Evolutionary conservation across 2,888 invertebrate genomes (phyloP).

Genomic region (Lithosia quadra): DNA sequence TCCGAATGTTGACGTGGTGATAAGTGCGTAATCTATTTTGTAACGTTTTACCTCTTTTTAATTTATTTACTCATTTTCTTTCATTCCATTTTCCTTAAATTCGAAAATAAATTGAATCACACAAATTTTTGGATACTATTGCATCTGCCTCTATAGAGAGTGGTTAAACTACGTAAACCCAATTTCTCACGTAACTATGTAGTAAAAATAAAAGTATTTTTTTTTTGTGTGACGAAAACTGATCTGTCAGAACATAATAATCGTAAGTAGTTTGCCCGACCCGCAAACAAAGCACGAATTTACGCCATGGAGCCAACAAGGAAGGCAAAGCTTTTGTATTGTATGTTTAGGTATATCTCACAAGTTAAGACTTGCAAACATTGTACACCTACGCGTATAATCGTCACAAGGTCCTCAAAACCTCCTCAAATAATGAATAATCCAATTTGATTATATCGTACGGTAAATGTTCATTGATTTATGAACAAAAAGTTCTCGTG

Average conservation of each 20-base stretch:
- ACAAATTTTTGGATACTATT: background rate
- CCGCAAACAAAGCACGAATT: background rate
- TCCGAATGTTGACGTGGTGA: no score
- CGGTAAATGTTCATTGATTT: slow-evolving; percentile 55
- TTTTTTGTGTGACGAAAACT: background rate
- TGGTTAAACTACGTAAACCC: background rate
- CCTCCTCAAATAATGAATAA: slow-evolving; percentile 39
- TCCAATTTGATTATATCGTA: slow-evolving; percentile 53
- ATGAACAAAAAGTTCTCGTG: slow-evolving; percentile 51
- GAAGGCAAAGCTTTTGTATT: background rate
- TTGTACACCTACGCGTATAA: background rate
- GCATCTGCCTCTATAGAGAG: background rate
- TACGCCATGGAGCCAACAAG: background rate
- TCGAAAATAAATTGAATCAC: no score
- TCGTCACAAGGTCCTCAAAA: background rate
- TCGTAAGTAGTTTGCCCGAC: background rate
- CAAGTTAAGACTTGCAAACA: background rate
- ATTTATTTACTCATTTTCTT: no score
- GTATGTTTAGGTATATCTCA: background rate
- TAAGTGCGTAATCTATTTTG: no score
- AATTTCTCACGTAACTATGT: background rate
- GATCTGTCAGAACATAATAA: background rate
- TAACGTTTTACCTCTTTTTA: no score
- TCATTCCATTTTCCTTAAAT: no score
- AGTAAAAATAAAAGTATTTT: no score